Base-by-base conservation (phyloP, 2,113 vertebrate genomes). In the Hippocampus barbouri region DNA sequence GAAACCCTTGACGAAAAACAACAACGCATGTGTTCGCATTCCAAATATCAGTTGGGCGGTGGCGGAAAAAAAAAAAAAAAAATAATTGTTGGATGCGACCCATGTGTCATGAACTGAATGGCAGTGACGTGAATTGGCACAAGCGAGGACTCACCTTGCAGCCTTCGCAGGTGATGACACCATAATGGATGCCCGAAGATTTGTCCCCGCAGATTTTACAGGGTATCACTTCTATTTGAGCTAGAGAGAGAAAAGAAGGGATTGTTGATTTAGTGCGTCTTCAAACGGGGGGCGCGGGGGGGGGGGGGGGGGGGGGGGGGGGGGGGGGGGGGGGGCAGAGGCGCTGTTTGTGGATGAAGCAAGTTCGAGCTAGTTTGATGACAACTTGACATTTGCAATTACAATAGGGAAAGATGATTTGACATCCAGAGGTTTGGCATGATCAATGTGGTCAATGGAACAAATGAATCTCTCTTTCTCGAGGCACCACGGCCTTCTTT, bases 151-250 rank as follows among this genome's bases (percentile, higher is more conserved):
- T 88, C 78, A 93, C 93, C 90, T 93, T 93, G 83, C 93, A 93
- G 73, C 93, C 93, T 79, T 93, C 93, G 73, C 93, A 93, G 77
- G 93, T 97, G 90, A 97, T 97, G 60, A 97, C 95, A 0, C 95
- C 95, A 54, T 97, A 97, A 88, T 97, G 95, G 75, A 97, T 96
- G 69, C 95, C 95, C 0, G 95, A 97, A 41, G 95, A 97, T 65
- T 97, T 97, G 87, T 97, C 95, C 61, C 95, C 95, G 53, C 95
- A 97, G 86, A 97, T 97, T 90, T 96, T 97, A 88, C 95, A 97
- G 0, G 95, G 95, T 75, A 97, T 97, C 5, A 97, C 95, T 77
- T 96, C 94, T 10, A 97, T 97, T 94, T 97, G 95, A 89, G 95
- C 95, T 97, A 89, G 4, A 75, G 71, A 67, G 5, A 79, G 47